Evolutionary conservation across 2,888 invertebrate genomes (phyloP).

Genomic region (Drosophila macrothrix): DNA sequence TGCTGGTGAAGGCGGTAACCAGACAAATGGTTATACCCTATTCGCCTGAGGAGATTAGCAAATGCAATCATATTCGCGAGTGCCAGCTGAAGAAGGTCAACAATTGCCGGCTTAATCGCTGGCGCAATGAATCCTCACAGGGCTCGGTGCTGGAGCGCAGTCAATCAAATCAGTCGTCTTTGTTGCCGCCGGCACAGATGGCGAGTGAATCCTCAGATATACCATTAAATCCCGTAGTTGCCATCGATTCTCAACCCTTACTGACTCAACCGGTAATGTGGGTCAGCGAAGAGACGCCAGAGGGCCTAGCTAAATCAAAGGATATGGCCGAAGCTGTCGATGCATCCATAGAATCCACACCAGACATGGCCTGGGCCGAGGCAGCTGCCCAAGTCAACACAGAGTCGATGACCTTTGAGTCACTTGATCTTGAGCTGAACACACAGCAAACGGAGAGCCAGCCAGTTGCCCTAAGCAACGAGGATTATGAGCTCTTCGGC

Average conservation of each 20-base stretch:
- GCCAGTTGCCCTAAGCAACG: background rate
- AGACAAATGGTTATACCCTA: conserved; percentile 58
- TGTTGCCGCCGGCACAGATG: conserved; percentile 17
- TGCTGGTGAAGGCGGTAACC: conserved; percentile 53
- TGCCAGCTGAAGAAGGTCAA: conserved; percentile 54
- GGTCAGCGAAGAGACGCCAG: background rate
- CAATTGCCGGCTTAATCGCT: conserved; percentile 46
- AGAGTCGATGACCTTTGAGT: conserved; percentile 34
- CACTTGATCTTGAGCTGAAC: conserved; percentile 5
- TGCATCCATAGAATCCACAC: background rate
- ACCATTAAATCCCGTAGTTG: background rate
- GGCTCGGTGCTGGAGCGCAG: conserved; percentile 1
- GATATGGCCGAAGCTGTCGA: fast-evolving
- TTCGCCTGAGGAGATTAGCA: conserved; percentile 4
- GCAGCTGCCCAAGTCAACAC: conserved; percentile 34
- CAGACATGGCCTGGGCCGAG: conserved; percentile 25
- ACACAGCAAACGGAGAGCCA: conserved; percentile 29
- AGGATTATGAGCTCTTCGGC: conserved; percentile 43
- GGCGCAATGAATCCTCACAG: conserved; percentile 5
- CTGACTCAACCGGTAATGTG: conserved; percentile 14
- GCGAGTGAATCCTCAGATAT: background rate
- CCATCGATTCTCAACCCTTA: background rate
- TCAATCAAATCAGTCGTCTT: background rate
- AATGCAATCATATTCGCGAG: conserved; percentile 20
- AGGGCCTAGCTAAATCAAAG: fast-evolving